Evolutionary conservation across 2,113 vertebrate genomes (phyloP).

Genomic region (Cyanocitta stelleri): DNA sequence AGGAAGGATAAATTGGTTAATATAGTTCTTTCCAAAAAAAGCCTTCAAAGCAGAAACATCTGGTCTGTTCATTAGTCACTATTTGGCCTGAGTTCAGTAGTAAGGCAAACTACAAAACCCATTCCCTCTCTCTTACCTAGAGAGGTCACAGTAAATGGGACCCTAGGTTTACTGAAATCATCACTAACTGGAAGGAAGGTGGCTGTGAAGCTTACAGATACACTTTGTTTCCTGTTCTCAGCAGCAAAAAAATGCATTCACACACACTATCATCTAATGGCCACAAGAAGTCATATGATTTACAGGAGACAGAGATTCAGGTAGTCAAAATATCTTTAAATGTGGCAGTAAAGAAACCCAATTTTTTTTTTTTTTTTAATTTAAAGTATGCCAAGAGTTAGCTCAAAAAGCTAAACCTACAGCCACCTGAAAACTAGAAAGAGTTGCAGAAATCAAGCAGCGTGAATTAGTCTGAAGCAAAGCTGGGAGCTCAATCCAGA

Average conservation of each 20-base stretch:
- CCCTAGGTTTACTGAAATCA: background rate
- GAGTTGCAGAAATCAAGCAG: background rate
- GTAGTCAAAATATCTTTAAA: background rate
- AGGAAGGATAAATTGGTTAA: conserved; percentile 53
- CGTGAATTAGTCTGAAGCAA: background rate
- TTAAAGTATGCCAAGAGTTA: background rate
- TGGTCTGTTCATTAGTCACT: conserved; percentile 52
- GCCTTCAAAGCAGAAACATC: conserved; percentile 52
- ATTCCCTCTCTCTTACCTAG: conserved; percentile 1
- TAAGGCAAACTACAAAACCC: background rate
- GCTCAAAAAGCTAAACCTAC: background rate
- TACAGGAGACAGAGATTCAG: background rate
- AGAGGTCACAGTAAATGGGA: background rate
- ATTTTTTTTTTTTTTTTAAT: too few species aligned
- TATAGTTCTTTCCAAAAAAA: conserved; percentile 37
- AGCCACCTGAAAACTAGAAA: background rate
- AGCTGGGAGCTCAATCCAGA: background rate
- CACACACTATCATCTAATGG: background rate
- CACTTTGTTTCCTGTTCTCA: background rate
- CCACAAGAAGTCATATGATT: background rate
- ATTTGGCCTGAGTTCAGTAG: conserved; percentile 33
- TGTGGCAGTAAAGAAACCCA: background rate
- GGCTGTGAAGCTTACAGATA: background rate
- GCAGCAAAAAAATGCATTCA: background rate
- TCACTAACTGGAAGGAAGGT: background rate